Evolutionary conservation across 1,140 invertebrate genomes (phyloP).

Genomic region (Metopolophium dirhodum): DNA sequence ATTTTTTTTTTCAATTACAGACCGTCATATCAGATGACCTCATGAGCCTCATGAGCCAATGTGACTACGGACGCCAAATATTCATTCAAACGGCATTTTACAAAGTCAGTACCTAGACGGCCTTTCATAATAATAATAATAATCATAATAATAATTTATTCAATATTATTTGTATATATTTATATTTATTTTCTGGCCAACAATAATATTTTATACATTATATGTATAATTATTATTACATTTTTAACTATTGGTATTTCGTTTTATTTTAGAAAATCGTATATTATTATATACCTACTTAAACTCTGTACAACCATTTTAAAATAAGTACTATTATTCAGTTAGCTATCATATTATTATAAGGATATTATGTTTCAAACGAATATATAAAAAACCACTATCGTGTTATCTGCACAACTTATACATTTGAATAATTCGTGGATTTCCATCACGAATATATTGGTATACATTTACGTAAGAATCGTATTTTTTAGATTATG

Average conservation of each 20-base stretch:
- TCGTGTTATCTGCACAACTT: too few species aligned
- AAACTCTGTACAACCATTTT: neutral
- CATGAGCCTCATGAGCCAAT: slow-evolving; percentile 68
- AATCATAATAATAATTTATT: too few species aligned
- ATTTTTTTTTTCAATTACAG: slow-evolving; percentile 63
- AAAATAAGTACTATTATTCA: too few species aligned
- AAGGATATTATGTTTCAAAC: too few species aligned
- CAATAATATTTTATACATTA: neutral
- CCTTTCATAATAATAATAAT: neutral
- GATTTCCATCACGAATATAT: neutral
- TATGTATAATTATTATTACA: neutral
- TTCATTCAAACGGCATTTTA: slow-evolving; percentile 88
- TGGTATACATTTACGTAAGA: neutral
- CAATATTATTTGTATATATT: neutral
- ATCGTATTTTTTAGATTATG: neutral
- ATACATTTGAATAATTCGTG: neutral
- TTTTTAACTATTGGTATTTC: neutral
- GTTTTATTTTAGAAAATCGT: too few species aligned
- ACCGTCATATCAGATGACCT: slow-evolving; percentile 78
- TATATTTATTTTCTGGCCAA: neutral
- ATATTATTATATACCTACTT: neutral
- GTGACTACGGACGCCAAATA: slow-evolving; percentile 76
- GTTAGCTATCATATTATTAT: too few species aligned
- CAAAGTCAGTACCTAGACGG: slow-evolving; percentile 69
- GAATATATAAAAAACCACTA: too few species aligned